Base-by-base conservation (phyloP, 2,888 invertebrate species). In the Aradus depressus region DNA sequence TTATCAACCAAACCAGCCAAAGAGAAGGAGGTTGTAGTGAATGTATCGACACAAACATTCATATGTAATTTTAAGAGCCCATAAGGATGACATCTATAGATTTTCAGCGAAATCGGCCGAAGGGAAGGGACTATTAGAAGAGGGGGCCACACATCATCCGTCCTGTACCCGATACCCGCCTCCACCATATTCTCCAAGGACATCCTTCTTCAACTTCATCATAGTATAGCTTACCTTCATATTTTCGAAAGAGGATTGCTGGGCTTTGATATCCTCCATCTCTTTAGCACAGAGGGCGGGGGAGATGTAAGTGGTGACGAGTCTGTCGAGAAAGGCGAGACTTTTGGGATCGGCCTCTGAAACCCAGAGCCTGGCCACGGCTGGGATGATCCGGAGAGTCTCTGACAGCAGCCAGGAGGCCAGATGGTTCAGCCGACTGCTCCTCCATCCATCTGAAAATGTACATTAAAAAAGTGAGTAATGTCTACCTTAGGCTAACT, bases 311-410 rank as follows among this genome's bases (percentile, higher is more conserved):
- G 76, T 73, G 0, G 75, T 71, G 4, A 82, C 82, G 4, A 82
- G 69, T 61, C 75, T 77, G 60, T 88, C 82, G 1, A 85, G 79
- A 44, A 79, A 72, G 32, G 76, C 75, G 44, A 80, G 70, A 32
- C 77, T 74, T 58, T 77, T 72, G 31, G 80, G 74, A 44, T 82
- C 81, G 12, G 76, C 72, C 22, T 73, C 71, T 49, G 75, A 77
- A 80, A 81, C 86, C 88, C 84, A 90, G 65, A 79, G 79, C 45
- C 86, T 73, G 22, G 82, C 81, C 44, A 82, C 70, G 26, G 84
- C 84, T 44, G 82, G 86, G 57, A 86, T 71, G 63, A 75, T 75
- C 50, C 76, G 71, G 50, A 83, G 64, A 47, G 77, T 73, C 56
- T 73, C 72, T 25, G 74, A 72, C 63, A 80, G 87, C 59, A 84